These are phyloP conservation scores for Xanthostigma xanthostigma DNA, from an alignment of 2,888 invertebrate species.

Conservation along the genomic window DNA sequence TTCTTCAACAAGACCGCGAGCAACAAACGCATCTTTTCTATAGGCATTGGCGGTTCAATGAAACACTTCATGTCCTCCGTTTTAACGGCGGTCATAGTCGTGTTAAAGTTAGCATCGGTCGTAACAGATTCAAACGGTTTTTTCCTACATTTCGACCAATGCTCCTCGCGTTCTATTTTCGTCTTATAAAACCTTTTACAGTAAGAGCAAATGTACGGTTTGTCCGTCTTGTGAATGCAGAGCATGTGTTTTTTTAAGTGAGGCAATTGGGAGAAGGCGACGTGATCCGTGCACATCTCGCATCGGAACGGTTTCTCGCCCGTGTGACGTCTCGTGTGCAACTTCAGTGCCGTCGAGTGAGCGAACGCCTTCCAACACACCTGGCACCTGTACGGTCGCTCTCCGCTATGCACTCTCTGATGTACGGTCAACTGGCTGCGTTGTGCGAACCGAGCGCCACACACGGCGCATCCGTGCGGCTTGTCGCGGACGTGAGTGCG, in stretches of 20 bases:
- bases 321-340: conserved; percentile 70
- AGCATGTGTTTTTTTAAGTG: conserved; percentile 82
- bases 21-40: conserved; percentile 63
- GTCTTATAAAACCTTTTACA: conserved; percentile 63
- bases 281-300: conserved; percentile 45
- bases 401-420: conserved; percentile 70
- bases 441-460: conserved; percentile 67
- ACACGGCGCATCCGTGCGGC: conserved; percentile 63
- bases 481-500: conserved; percentile 61
- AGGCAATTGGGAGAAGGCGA: conserved; percentile 66
- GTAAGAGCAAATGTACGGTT: conserved; percentile 60
- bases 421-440: conserved; percentile 74
- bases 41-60: conserved; percentile 38
- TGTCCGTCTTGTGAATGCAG: conserved; percentile 63
- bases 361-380: conserved; percentile 69
- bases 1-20: conserved; percentile 68
- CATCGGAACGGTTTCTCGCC: conserved; percentile 74
- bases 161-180: conserved; percentile 55
- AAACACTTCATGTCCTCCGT: no score
- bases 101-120: conserved; percentile 7
- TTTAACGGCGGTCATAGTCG: conserved; percentile 15
- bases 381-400: conserved; percentile 66
- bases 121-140: conserved; percentile 20
- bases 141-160: conserved; percentile 35
- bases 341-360: conserved; percentile 70